Percentiles rank a stretch among this genome's conserved stretches.
Evolutionary conservation across 2,888 invertebrate genomes (phyloP).

Genomic region (Catocala nupta): DNA sequence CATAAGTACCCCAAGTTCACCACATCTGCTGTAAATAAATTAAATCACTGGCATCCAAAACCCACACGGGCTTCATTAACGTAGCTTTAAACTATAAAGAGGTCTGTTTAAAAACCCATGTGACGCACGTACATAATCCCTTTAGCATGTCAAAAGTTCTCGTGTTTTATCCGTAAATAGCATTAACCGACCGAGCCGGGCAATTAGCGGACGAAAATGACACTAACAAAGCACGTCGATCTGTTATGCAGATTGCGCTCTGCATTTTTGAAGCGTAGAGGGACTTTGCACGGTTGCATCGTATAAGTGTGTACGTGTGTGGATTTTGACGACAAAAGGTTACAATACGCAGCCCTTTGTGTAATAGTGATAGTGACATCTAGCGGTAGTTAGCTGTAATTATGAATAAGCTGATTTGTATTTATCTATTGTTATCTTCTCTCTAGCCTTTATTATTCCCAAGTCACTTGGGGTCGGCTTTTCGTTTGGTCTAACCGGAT

Average conservation of each 20-base stretch:
- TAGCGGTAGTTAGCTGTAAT: too few species aligned
- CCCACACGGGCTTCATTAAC: background rate
- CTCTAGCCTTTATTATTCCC: too few species aligned
- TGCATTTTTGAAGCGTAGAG: constrained; percentile 61
- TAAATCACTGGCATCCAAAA: too few species aligned
- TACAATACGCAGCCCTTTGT: too few species aligned
- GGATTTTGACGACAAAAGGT: background rate
- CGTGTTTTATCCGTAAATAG: constrained; percentile 30
- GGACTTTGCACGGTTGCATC: constrained; percentile 21
- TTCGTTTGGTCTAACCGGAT: too few species aligned
- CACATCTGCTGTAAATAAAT: too few species aligned
- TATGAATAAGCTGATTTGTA: too few species aligned
- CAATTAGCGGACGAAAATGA: constrained; percentile 61
- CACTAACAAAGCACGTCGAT: constrained; percentile 57
- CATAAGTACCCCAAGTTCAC: too few species aligned
- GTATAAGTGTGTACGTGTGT: constrained; percentile 24
- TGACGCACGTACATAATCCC: constrained; percentile 5
- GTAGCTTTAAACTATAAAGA: background rate
- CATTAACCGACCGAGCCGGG: constrained; percentile 33
- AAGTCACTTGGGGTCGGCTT: too few species aligned
- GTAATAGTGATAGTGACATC: too few species aligned
- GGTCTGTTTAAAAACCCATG: constrained; percentile 2
- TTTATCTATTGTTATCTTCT: too few species aligned
- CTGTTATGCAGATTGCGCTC: constrained; percentile 64
- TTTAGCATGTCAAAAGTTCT: constrained; percentile 12